phyloP scores from a whole-genome alignment of 2,113 vertebrate genomes.

The zebrafish (Danio rerio) region DNA sequence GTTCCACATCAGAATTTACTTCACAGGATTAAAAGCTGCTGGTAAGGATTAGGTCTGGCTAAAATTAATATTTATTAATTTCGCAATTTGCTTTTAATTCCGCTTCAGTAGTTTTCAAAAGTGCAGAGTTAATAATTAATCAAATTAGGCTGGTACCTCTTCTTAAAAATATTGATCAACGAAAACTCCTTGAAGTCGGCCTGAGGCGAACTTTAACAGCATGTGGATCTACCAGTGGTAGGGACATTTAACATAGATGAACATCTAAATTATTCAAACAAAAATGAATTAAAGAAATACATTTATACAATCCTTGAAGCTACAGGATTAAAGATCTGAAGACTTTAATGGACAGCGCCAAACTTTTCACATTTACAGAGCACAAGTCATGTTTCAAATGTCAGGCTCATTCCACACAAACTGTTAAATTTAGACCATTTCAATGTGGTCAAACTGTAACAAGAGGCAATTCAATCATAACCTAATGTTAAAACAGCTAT shows the following conservation, averaged over 20 bases:
- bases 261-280: slow-evolving; percentile 61
- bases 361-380: slow-evolving; percentile 6
- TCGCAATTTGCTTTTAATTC: slow-evolving; percentile 48
- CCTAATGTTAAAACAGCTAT: background rate
- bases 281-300: slow-evolving; percentile 62
- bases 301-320: slow-evolving; percentile 58
- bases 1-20: background rate
- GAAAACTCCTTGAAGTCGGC: slow-evolving; percentile 52
- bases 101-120: slow-evolving; percentile 42
- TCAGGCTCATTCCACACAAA: too few species aligned
- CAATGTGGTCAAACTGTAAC: too few species aligned
- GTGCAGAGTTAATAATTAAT: slow-evolving; percentile 56
- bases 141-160: slow-evolving; percentile 50
- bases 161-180: slow-evolving; percentile 63
- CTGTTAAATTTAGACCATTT: too few species aligned
- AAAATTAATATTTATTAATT: slow-evolving; percentile 55
- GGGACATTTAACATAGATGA: slow-evolving; percentile 61
- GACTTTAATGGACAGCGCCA: background rate
- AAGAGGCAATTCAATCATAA: background rate
- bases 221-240: slow-evolving; percentile 37
- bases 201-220: slow-evolving; percentile 52
- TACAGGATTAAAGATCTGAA: slow-evolving; percentile 17
- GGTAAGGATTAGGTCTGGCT: slow-evolving; percentile 1
- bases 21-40: slow-evolving; percentile 17
- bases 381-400: background rate